A percentile compares a stretch with the other conserved stretches of the same genome.
Conservation (phyloP, 2,888 invertebrate genomes). For the Antheraea yamamai region DNA sequence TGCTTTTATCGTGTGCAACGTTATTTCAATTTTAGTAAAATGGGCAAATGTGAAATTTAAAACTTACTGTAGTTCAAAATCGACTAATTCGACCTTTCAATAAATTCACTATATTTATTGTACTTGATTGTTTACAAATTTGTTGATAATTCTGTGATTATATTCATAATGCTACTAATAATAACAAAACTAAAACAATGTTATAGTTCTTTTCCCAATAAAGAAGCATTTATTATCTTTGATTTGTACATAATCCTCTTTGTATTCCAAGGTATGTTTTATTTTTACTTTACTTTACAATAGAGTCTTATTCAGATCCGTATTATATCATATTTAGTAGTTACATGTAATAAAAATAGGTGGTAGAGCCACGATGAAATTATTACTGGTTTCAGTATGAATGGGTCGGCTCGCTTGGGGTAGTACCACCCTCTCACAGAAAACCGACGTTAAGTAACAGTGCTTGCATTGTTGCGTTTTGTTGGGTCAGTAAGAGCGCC, state of each 20-base stretch:
- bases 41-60: background rate
- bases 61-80: background rate
- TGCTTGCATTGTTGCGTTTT: too few relatives aligned
- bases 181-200: constrained; percentile 68
- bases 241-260: constrained; percentile 93
- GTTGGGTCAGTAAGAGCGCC: too few relatives aligned
- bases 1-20: too few relatives aligned
- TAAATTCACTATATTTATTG: background rate
- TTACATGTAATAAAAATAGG: too few relatives aligned
- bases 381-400: too few relatives aligned
- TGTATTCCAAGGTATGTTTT: constrained; percentile 91
- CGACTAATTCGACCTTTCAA: background rate
- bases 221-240: constrained; percentile 90
- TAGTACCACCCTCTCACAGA: too few relatives aligned
- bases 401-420: too few relatives aligned
- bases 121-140: background rate
- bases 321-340: background rate
- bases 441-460: too few relatives aligned
- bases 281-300: background rate
- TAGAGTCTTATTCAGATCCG: background rate
- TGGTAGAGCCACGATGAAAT: too few relatives aligned
- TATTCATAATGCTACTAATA: constrained; percentile 1
- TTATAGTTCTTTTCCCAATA: constrained; percentile 91
- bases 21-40: background rate
- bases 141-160: background rate